These are phyloP conservation scores for Aproaerema taeniolella DNA, from an alignment of 2,888 invertebrate genomes.

Conservation along the genomic window DNA sequence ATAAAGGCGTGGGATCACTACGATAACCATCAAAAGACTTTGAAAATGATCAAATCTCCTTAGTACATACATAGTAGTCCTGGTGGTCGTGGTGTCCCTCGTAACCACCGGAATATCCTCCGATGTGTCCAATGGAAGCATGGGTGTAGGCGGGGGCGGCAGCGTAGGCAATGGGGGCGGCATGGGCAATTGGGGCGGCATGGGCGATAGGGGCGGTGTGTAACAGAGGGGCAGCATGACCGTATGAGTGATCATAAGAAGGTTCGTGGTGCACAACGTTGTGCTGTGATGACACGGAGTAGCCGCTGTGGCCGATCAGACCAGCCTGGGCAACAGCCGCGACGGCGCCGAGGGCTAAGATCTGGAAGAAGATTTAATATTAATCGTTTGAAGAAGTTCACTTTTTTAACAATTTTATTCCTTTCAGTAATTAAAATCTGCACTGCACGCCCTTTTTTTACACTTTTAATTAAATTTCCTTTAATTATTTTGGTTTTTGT, in stretches of 20 bases:
- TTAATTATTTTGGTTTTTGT: no score
- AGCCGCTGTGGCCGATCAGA: constrained; percentile 43
- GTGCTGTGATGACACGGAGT: constrained; percentile 35
- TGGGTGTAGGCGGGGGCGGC: constrained; percentile 25
- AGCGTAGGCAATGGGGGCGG: constrained; percentile 28
- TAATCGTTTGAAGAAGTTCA: no score
- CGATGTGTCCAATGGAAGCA: constrained; percentile 23
- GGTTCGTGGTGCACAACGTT: constrained; percentile 32
- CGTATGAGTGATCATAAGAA: no score
- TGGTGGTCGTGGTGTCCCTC: constrained; percentile 22
- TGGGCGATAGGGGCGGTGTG: constrained; percentile 30
- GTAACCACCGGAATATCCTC: constrained; percentile 19
- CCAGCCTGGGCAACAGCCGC: constrained; percentile 71
- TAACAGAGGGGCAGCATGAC: constrained; percentile 18
- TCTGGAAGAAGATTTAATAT: constrained; percentile 41
- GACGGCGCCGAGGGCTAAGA: constrained; percentile 51
- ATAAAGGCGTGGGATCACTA: no score
- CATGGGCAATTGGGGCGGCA: constrained; percentile 26
- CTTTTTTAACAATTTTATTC: no score
- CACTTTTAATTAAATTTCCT: background rate
- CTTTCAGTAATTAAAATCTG: no score
- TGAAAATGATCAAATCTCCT: no score
- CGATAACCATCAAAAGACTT: no score
- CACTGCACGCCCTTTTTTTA: no score
- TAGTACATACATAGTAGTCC: constrained; percentile 54